Evolutionary conservation across 2,888 invertebrate species (phyloP).

Genomic region (Agrotis segetum): DNA sequence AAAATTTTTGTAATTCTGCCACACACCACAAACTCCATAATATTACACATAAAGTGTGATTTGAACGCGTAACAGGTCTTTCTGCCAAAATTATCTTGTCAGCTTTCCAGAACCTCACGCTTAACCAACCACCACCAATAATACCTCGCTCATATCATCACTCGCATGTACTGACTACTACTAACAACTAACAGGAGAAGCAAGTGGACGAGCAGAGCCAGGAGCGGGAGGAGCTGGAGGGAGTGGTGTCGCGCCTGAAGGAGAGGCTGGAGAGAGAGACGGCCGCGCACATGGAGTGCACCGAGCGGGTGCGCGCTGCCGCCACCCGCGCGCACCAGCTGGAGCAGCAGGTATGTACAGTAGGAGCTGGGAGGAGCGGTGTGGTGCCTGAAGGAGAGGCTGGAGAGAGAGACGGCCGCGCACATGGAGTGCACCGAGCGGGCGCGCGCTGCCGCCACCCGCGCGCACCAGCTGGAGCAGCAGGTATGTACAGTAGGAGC

Average conservation of each 20-base stretch:
- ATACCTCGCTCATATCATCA: constrained; percentile 37
- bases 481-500: constrained; percentile 91
- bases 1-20: too few species aligned
- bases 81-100: not conserved
- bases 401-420: constrained; percentile 96
- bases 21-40: too few species aligned
- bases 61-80: too few species aligned
- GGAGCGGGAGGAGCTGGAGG: constrained; percentile 98
- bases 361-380: constrained; percentile 70
- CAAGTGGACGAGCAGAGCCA: constrained; percentile 97
- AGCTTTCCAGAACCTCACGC: constrained; percentile 49
- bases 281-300: constrained; percentile 96
- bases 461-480: constrained; percentile 92
- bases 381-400: constrained; percentile 93
- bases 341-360: constrained; percentile 87
- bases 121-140: constrained; percentile 51
- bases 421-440: constrained; percentile 96
- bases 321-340: constrained; percentile 91
- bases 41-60: too few species aligned
- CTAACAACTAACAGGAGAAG: constrained; percentile 92
- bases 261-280: constrained; percentile 97
- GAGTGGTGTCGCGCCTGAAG: constrained; percentile 95
- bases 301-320: constrained; percentile 92
- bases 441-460: constrained; percentile 89
- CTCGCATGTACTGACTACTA: constrained; percentile 67